These are phyloP conservation scores for Oryzaephilus surinamensis DNA, from an alignment of 1,140 invertebrate species.

Conservation along the genomic window DNA sequence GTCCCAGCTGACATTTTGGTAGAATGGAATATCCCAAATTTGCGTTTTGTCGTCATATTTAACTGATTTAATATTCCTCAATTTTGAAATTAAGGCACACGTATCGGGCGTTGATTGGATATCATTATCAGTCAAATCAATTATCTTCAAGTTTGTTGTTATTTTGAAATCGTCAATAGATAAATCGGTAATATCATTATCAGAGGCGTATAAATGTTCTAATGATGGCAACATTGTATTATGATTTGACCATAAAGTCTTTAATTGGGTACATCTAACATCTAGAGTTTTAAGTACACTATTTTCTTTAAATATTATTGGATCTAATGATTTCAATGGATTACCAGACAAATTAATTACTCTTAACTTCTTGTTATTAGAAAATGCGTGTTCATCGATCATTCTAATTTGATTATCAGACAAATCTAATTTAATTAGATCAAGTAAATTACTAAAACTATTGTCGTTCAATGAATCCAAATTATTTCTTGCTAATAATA, in stretches of 20 bases:
- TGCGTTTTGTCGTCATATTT: no score
- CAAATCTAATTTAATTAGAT: conserved; percentile 51
- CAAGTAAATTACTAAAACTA: conserved; percentile 29
- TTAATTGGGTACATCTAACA: conserved; percentile 52
- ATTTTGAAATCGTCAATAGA: conserved; percentile 43
- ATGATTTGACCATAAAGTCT: conserved; percentile 48
- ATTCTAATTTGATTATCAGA: conserved; percentile 52
- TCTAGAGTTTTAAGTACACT: conserved; percentile 46
- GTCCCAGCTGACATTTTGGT: not conserved
- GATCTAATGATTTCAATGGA: conserved; percentile 50
- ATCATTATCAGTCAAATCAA: conserved; percentile 51
- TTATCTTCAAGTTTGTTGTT: conserved; percentile 46
- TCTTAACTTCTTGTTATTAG: conserved; percentile 46
- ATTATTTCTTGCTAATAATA: conserved; percentile 23
- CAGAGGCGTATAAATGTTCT: conserved; percentile 44
- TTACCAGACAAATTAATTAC: conserved; percentile 61
- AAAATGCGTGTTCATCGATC: conserved; percentile 50
- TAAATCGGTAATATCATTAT: conserved; percentile 46
- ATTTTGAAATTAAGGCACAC: no score
- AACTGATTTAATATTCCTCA: no score
- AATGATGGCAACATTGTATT: conserved; percentile 40
- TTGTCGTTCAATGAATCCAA: conserved; percentile 18
- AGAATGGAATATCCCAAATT: no score
- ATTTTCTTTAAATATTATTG: conserved; percentile 50
- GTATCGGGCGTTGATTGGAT: no score